These are phyloP conservation scores for Ectropis grisescens DNA, from an alignment of 1,140 invertebrate species.

Conservation along the genomic window DNA sequence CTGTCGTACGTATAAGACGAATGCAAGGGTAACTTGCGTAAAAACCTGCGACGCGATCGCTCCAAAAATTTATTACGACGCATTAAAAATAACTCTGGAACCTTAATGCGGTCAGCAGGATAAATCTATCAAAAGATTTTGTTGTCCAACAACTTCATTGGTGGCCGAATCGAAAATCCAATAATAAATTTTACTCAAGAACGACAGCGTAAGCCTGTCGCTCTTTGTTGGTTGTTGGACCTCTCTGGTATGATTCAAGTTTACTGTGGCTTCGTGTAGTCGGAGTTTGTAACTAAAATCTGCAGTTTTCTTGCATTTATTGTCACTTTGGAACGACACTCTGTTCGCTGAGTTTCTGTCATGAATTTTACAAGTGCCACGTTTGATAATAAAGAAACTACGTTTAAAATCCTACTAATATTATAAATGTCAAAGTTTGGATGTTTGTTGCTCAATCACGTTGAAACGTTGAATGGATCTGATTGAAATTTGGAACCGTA, in stretches of 20 bases:
- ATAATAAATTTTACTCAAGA: conserved; percentile 69
- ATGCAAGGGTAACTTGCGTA: too few species aligned
- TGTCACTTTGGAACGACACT: conserved; percentile 8
- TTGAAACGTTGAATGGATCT: too few species aligned
- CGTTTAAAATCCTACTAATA: too few species aligned
- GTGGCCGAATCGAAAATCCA: conserved; percentile 68
- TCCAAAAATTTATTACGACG: conserved; percentile 53
- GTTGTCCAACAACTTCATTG: conserved; percentile 68
- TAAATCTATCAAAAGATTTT: conserved; percentile 70
- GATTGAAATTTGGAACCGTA: too few species aligned
- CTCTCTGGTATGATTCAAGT: conserved; percentile 57
- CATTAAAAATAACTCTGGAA: conserved; percentile 55
- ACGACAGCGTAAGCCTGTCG: conserved; percentile 66
- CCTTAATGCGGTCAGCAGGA: conserved; percentile 63
- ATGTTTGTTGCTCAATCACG: too few species aligned
- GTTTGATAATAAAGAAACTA: too few species aligned
- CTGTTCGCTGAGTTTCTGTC: neutral
- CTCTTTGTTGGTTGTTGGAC: conserved; percentile 59
- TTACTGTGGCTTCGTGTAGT: conserved; percentile 57
- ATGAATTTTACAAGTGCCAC: too few species aligned
- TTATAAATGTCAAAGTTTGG: too few species aligned
- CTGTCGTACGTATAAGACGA: too few species aligned
- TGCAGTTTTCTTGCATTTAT: conserved; percentile 41
- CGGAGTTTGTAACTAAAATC: conserved; percentile 43
- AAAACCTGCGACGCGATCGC: too few species aligned